phyloP scores from a whole-genome alignment of 2,797 vertebrate species.

The Helicolenus hilgendorfi region DNA sequence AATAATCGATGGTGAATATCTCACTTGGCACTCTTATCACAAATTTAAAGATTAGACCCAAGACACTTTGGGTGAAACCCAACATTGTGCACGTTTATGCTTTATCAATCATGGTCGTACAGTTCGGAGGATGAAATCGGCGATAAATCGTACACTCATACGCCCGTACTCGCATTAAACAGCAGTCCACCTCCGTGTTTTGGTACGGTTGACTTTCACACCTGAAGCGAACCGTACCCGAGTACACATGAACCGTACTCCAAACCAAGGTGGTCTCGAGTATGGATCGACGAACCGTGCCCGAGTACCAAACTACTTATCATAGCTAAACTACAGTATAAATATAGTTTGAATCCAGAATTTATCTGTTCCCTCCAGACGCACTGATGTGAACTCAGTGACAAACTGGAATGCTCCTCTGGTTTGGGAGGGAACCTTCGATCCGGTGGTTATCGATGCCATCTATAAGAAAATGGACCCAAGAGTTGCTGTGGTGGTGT shows the following conservation, averaged over 20 bases:
- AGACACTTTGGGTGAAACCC: background rate
- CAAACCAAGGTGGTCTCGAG: too few species aligned
- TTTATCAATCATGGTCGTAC: too few species aligned
- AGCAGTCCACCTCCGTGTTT: too few species aligned
- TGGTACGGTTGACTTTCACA: too few species aligned
- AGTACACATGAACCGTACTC: too few species aligned
- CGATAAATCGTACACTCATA: too few species aligned
- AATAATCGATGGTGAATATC: background rate
- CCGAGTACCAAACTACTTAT: background rate
- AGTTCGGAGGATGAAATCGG: too few species aligned
- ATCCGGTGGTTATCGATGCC: slow-evolving; percentile 64
- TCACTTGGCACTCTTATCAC: background rate
- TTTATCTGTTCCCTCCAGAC: slow-evolving; percentile 30
- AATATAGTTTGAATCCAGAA: background rate
- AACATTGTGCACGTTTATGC: background rate
- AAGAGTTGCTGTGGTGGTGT: slow-evolving; percentile 65
- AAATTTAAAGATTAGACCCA: background rate
- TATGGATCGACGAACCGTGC: too few species aligned
- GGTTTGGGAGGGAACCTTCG: slow-evolving; percentile 77
- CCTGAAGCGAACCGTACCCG: too few species aligned
- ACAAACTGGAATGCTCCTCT: slow-evolving; percentile 77
- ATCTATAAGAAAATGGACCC: slow-evolving; percentile 65
- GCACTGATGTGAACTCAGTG: slow-evolving; percentile 66
- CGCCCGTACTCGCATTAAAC: too few species aligned
- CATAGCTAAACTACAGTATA: background rate